These are phyloP conservation scores for Drosophila pegasa DNA, from an alignment of 2,888 invertebrate species.

Conservation along the genomic window DNA sequence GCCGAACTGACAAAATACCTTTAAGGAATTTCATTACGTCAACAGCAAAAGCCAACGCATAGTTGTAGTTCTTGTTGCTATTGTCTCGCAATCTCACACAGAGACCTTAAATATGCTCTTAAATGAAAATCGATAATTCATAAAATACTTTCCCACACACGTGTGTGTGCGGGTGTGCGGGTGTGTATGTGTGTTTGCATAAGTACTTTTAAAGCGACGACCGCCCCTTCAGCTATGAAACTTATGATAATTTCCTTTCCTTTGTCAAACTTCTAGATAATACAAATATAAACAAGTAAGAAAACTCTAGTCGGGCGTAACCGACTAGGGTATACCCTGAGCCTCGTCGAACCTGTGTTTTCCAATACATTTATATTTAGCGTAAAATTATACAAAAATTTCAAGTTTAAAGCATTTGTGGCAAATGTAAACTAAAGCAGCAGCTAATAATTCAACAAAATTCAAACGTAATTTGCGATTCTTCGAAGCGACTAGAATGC, in stretches of 20 bases:
- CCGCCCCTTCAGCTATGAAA: conserved; percentile 42
- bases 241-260: conserved; percentile 68
- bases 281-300: conserved; percentile 17
- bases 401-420: too few relatives aligned
- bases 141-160: conserved; percentile 46
- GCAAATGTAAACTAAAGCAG: too few relatives aligned
- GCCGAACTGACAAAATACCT: conserved; percentile 43
- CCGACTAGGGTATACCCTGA: too few relatives aligned
- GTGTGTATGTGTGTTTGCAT: conserved; percentile 29
- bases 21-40: conserved; percentile 61
- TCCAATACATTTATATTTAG: too few relatives aligned
- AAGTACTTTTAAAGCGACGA: conserved; percentile 57
- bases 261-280: conserved; percentile 67
- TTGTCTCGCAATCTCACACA: conserved; percentile 31
- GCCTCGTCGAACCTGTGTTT: too few relatives aligned
- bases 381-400: too few relatives aligned
- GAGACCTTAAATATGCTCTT: conserved; percentile 53
- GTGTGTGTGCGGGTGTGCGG: conserved; percentile 10
- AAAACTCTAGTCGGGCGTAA: too few relatives aligned
- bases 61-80: conserved; percentile 23
- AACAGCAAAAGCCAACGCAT: conserved; percentile 28
- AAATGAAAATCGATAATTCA: conserved; percentile 73
- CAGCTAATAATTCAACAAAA: too few relatives aligned
- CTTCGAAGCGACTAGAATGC: too few relatives aligned
- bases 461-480: too few relatives aligned